Conservation (phyloP, 2,888 invertebrate species). For the Rhingia campestris region DNA sequence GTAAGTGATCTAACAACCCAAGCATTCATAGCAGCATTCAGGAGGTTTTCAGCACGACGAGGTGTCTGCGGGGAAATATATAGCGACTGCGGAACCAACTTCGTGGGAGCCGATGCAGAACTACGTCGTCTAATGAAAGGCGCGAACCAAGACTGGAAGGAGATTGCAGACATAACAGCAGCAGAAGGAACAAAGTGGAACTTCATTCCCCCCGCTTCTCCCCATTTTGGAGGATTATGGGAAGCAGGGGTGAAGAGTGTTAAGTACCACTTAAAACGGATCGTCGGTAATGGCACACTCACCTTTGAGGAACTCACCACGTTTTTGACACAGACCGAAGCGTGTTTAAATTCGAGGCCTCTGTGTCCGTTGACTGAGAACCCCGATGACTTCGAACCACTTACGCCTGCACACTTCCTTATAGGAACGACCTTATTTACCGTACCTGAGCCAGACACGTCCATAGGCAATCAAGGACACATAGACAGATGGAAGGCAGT, state of each 20-base stretch:
- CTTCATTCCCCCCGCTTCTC: no score
- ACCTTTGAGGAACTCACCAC: constrained; percentile 69
- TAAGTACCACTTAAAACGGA: not conserved
- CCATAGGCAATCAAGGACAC: constrained; percentile 21
- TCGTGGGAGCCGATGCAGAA: constrained; percentile 29
- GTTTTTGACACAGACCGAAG: not conserved
- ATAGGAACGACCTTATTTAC: constrained; percentile 6
- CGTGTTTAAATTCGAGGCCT: not conserved
- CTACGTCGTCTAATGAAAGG: not conserved
- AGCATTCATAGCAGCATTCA: constrained; percentile 27
- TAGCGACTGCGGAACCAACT: constrained; percentile 40
- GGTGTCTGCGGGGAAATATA: constrained; percentile 24
- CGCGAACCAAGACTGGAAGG: constrained; percentile 2
- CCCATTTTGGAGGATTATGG: no score
- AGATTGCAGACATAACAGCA: no score
- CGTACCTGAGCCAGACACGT: not conserved
- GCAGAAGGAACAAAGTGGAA: no score
- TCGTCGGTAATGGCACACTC: not conserved
- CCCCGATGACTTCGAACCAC: not conserved
- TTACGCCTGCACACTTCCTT: not conserved
- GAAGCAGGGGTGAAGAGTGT: no score
- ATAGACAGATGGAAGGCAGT: constrained; percentile 12
- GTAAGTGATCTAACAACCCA: constrained; percentile 24
- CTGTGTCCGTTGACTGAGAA: not conserved
- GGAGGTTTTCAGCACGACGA: constrained; percentile 15